Percentiles rank a stretch among this genome's conserved stretches.
Evolutionary conservation across 2,113 vertebrate genomes (phyloP).

Genomic region (Glaucidium brasilianum): DNA sequence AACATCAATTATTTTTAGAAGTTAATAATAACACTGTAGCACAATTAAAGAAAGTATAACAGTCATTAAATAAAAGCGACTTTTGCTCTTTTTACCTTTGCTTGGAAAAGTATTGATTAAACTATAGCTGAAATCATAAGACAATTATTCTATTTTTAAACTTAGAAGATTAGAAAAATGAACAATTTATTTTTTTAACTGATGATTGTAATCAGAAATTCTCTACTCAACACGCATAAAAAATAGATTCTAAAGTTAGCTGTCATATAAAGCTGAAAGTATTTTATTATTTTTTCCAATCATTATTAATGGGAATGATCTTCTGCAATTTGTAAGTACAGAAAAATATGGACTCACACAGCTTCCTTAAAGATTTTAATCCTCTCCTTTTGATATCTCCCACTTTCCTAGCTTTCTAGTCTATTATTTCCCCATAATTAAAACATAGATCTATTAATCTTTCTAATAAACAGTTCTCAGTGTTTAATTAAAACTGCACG

Average conservation of each 20-base stretch:
- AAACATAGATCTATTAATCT: slow-evolving; percentile 17
- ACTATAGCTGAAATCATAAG: slow-evolving; percentile 56
- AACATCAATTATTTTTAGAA: slow-evolving; percentile 58
- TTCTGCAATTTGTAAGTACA: background rate
- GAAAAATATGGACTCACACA: background rate
- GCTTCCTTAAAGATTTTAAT: slow-evolving; percentile 14
- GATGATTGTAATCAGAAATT: slow-evolving; percentile 47
- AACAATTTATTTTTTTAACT: background rate
- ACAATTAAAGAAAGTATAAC: slow-evolving; percentile 56
- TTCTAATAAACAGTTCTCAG: background rate
- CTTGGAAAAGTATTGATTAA: slow-evolving; percentile 68
- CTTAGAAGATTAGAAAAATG: background rate
- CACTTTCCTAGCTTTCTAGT: background rate
- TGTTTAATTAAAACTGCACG: background rate
- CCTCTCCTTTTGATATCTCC: background rate
- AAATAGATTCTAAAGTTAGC: slow-evolving; percentile 35
- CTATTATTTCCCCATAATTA: slow-evolving; percentile 33
- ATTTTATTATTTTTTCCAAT: slow-evolving; percentile 32
- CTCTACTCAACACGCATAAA: slow-evolving; percentile 58
- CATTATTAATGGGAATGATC: slow-evolving; percentile 50
- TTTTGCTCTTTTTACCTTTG: slow-evolving; percentile 67
- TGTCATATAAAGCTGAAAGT: background rate
- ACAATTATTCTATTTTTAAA: slow-evolving; percentile 51
- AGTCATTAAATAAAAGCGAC: slow-evolving; percentile 62
- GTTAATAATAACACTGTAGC: slow-evolving; percentile 47